These are phyloP conservation scores for Eurosta solidaginis DNA, from an alignment of 1,140 invertebrate species.

Conservation along the genomic window DNA sequence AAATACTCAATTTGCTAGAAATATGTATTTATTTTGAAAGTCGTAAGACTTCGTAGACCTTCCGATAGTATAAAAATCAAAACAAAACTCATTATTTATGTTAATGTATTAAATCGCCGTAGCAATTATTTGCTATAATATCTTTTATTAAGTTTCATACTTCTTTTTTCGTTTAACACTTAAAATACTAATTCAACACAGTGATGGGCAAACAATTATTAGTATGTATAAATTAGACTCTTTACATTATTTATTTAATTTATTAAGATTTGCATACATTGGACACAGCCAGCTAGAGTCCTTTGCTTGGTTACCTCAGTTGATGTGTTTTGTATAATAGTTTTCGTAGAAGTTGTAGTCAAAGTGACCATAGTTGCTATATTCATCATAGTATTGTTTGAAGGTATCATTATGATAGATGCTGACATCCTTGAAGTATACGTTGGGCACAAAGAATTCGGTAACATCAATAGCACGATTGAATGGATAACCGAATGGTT, in stretches of 20 bases:
- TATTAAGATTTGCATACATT: background rate
- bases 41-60: too few species aligned
- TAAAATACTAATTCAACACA: background rate
- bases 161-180: background rate
- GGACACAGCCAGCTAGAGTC: background rate
- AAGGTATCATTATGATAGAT: slow-evolving; percentile 64
- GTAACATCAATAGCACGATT: slow-evolving; percentile 59
- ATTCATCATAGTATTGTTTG: slow-evolving; percentile 35
- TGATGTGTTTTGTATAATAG: slow-evolving; percentile 22
- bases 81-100: too few species aligned
- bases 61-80: too few species aligned
- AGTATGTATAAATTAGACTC: background rate
- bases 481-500: slow-evolving; percentile 61
- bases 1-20: too few species aligned
- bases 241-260: background rate
- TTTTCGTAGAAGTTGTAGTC: slow-evolving; percentile 30
- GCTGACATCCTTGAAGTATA: slow-evolving; percentile 60
- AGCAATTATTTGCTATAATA: too few species aligned
- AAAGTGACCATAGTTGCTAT: slow-evolving; percentile 29
- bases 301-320: background rate
- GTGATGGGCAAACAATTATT: background rate
- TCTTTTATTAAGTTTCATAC: background rate
- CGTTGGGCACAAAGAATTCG: slow-evolving; percentile 57
- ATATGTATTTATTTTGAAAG: too few species aligned
- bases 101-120: too few species aligned